Conservation (phyloP, 2,797 vertebrate species). For the Crax fasciolata region DNA sequence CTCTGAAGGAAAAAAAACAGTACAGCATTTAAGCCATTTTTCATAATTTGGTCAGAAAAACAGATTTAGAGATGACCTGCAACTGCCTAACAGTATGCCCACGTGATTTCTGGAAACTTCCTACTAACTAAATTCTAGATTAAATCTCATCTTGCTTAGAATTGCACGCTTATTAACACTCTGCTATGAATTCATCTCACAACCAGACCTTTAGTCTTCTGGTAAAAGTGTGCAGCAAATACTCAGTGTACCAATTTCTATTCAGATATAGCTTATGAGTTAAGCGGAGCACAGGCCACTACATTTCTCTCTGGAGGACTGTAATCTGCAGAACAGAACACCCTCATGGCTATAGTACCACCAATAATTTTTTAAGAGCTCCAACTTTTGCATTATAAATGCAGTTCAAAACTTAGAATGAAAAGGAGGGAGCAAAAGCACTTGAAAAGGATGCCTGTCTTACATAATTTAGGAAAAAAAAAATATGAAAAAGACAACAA, state of each 20-base stretch:
- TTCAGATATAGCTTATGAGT: neutral
- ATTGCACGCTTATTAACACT: neutral
- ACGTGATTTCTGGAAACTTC: neutral
- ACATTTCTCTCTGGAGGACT: neutral
- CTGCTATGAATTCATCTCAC: neutral
- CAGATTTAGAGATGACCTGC: neutral
- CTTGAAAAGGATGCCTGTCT: neutral
- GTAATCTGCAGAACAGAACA: neutral
- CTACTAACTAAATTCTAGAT: neutral
- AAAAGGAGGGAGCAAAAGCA: rapidly evolving
- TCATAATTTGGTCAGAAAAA: neutral
- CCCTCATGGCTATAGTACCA: rapidly evolving
- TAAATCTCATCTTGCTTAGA: neutral
- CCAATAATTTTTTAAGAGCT: neutral
- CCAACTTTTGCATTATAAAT: neutral
- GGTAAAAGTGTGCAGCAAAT: neutral
- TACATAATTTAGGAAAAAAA: neutral
- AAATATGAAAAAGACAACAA: neutral
- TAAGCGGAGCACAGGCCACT: neutral
- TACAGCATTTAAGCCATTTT: neutral
- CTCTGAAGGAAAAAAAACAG: neutral
- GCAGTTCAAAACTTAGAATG: neutral
- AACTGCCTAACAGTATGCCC: neutral
- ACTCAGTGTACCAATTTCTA: neutral
- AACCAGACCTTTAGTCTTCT: neutral